Evolutionary conservation across 2,797 vertebrate genomes (phyloP), one percentile per base, ranked within the genome.

Genomic region (Enteromius anoplus): DNA sequence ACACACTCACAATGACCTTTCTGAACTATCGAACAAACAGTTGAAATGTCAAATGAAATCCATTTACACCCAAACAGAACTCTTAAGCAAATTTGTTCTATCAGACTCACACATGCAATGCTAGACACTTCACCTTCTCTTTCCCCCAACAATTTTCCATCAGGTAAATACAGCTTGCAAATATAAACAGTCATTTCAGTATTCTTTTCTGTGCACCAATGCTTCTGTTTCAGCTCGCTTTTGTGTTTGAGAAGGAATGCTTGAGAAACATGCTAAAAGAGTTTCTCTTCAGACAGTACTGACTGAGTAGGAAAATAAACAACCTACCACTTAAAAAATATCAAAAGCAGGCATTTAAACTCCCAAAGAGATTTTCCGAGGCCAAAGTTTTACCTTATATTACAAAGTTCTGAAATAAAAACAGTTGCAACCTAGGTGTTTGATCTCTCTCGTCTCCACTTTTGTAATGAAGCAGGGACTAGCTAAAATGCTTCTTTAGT

Each of bases 401-500:
- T 32, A 42, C 9, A 42, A 81, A 10, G 45, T 21, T 51, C 40
- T 8, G 7, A 55, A 82, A 62, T 55, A 32, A 17, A 76, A 69
- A 19, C 29, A 34, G 55, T 45, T 66, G 4, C 49, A 62, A 71
- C 29, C 40, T 10, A 78, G 32, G 64, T 66, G 32, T 40, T 69
- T 58, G 21, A 40, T 69, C 60, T 75, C 64, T 19, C 65, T 34
- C 49, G 45, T 75, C 34, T 40, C 65, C 9, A 82, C 86, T 86
- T 78, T 62, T 84, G 87, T 87, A 87, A 88, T 65, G 84, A 82
- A 84, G 65, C 73, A 83, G 62, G 19, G 85, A 86, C 85, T 85
- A 81, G 85, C 80, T 85, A 87, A 88, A 88, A 87, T 85, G 84
- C 84, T 87, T 88, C 85, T 87, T 87, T 87, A 88, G 87, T 88